Percentiles rank a stretch among this genome's conserved stretches.
These are phyloP conservation scores for Tiaroga cobitis DNA, from an alignment of 2,797 vertebrate genomes.

Conservation along the genomic window DNA sequence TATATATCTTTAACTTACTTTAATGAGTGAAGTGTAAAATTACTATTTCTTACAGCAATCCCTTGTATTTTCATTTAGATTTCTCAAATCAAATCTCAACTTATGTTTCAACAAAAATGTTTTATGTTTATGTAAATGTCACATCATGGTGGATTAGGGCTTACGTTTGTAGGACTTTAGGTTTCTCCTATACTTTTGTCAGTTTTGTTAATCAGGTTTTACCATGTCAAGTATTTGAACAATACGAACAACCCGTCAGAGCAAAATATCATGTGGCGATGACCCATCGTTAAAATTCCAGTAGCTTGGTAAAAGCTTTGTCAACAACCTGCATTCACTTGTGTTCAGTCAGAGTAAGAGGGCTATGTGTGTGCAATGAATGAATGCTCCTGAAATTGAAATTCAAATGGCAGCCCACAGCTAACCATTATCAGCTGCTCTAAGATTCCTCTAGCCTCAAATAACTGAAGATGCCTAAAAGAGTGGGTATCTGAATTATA, in stretches of 20 bases:
- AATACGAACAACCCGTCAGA: background rate
- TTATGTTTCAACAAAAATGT: background rate
- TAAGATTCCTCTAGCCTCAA: background rate
- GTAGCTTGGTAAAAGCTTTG: conserved; percentile 33
- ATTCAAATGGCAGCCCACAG: conserved; percentile 31
- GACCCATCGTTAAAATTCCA: conserved; percentile 44
- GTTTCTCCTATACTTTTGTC: background rate
- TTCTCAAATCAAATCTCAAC: background rate
- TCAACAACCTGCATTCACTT: conserved; percentile 34
- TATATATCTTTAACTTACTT: background rate
- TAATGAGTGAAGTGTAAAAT: background rate
- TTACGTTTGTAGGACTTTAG: background rate
- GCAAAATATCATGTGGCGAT: conserved; percentile 10
- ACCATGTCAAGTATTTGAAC: conserved; percentile 1
- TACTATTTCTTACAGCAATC: background rate
- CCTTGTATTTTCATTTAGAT: background rate
- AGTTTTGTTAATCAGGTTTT: background rate
- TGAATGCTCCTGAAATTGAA: conserved; percentile 48
- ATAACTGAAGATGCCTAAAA: background rate
- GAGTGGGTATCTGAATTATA: background rate
- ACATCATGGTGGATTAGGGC: background rate
- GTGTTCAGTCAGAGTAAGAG: conserved; percentile 13
- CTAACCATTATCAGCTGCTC: conserved; percentile 35
- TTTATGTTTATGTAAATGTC: conserved; percentile 2
- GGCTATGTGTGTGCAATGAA: conserved; percentile 21